Base-by-base conservation (phyloP, 1,140 invertebrate species). In the Rhopalosiphum padi region DNA sequence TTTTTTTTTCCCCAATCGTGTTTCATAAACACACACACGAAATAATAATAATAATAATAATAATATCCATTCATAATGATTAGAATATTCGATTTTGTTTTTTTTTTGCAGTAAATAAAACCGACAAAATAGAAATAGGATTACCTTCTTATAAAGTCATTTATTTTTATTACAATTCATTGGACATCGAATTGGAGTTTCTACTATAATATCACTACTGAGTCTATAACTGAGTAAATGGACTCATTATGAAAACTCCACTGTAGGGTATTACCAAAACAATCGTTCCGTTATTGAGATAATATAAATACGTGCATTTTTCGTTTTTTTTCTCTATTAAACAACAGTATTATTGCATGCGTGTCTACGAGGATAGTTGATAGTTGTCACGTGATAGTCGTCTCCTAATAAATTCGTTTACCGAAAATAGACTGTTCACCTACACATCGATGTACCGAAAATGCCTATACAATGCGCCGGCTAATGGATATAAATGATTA, bases 151-250 rank as follows among this genome's bases (percentile, higher is more conserved):
- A 77, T 77, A 77, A 77, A n/a, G 30, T 77, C 11, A n/a, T 77
- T 77, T 77, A n/a, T 77, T 77, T 77, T 77, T 77, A 77, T 77
- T 77, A n/a, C 11, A 77, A 77, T n/a, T 77, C 60, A 77, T 35
- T 35, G 11, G 60, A 68, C 30, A 30, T n/a, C 9, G 30, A 77
- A 77, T n/a, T n/a, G 30, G 15, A 77, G 15, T 77, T 77, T 77
- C 15, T 77, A 77, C 48, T 21, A 77, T 77, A n/a, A 77, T 77
- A n/a, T 77, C 9, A 77, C 18, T n/a, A 77, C 15, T n/a, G 15
- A 77, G n/a, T n/a, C n/a, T 77, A 5, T 77, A 77, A n/a, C 30
- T n/a, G 60, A 4, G 30, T 77, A 77, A 46, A 77, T 77, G 30
- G 60, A 77, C 30, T n/a, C 15, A 77, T 77, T 77, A n/a, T 18